These are phyloP conservation scores for Taeniopygia guttata DNA, from an alignment of 2,797 vertebrate genomes.

Conservation along the genomic window DNA sequence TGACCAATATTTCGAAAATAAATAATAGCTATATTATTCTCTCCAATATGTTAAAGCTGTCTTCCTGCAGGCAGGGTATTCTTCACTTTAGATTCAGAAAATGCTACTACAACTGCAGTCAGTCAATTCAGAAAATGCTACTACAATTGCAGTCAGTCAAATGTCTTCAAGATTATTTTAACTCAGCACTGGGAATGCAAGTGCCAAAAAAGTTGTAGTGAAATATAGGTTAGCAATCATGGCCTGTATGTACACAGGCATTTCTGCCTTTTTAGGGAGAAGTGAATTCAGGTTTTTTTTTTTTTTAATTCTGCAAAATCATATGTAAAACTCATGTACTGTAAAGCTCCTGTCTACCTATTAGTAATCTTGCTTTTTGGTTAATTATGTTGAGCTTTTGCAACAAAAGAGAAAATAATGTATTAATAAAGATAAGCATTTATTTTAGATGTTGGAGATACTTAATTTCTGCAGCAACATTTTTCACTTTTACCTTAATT, in stretches of 20 bases:
- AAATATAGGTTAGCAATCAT: background rate
- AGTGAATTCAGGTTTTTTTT: background rate
- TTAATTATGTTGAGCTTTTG: background rate
- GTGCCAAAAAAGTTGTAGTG: background rate
- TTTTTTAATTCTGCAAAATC: background rate
- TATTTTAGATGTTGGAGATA: background rate
- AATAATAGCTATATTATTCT: background rate
- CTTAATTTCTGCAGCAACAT: background rate
- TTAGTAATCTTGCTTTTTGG: background rate
- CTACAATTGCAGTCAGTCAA: background rate
- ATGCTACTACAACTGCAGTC: background rate
- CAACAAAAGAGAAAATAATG: background rate
- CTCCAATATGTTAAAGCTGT: background rate
- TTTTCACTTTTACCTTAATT: background rate
- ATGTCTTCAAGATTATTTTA: background rate
- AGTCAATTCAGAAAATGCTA: too few species aligned
- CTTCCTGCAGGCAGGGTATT: background rate
- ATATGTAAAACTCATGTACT: background rate
- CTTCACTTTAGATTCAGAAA: background rate
- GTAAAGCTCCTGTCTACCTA: background rate
- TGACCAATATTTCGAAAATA: background rate
- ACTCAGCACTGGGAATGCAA: background rate
- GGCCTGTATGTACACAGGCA: background rate
- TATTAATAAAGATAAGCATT: background rate
- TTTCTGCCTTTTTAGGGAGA: background rate